phyloP scores from a whole-genome alignment of 2,113 vertebrate genomes.

The Myotis brandtii region DNA sequence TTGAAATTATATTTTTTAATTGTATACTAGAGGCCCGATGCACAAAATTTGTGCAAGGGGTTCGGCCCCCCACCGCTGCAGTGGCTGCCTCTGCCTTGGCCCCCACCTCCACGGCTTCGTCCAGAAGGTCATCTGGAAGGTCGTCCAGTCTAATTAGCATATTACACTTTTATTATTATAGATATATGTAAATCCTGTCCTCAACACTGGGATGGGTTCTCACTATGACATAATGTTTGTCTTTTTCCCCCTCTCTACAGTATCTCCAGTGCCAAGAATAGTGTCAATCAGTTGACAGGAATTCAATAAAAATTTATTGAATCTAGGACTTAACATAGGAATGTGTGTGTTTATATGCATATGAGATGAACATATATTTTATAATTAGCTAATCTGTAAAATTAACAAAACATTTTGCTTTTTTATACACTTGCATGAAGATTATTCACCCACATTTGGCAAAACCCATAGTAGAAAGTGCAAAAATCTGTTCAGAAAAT shows the following conservation, averaged over 20 bases:
- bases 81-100: no score
- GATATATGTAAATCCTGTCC: not conserved
- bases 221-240: not conserved
- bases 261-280: not conserved
- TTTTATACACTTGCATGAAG: not conserved
- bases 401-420: not conserved
- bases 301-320: not conserved
- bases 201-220: not conserved
- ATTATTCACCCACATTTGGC: not conserved
- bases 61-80: no score
- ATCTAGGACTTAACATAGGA: not conserved
- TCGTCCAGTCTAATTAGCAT: no score
- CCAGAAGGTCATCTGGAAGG: no score
- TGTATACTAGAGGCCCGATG: not conserved
- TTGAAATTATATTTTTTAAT: not conserved
- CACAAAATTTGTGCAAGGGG: no score
- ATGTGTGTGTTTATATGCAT: not conserved
- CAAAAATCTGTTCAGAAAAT: conserved; percentile 17
- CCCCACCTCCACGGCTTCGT: no score
- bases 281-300: not conserved
- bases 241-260: not conserved
- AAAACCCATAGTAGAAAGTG: not conserved
- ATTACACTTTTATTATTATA: no score
- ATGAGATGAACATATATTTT: not conserved
- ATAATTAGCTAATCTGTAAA: not conserved